A percentile compares a stretch with the other conserved stretches of the same genome.
phyloP scores from a whole-genome alignment of 92 coral and sea anemone species.

The Parazoanthus darwini region DNA sequence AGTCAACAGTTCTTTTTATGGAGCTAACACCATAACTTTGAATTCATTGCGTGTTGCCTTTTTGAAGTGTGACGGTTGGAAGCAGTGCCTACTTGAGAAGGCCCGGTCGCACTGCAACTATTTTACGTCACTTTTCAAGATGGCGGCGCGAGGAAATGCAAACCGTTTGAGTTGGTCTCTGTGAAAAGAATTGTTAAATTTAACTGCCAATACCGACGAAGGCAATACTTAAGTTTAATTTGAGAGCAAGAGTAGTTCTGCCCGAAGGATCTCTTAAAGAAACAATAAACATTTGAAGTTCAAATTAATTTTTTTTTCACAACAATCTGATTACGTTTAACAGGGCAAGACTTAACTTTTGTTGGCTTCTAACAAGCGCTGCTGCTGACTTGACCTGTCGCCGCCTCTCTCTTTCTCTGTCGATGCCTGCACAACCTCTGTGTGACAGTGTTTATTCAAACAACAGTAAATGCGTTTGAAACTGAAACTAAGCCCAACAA shows the following conservation, averaged over 20 bases:
- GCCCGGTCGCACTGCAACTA: not conserved
- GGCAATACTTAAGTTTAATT: not conserved
- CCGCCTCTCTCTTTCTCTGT: conserved; percentile 24
- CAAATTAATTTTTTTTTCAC: too few species aligned
- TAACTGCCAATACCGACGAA: not conserved
- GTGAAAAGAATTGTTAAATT: not conserved
- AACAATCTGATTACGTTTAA: not conserved
- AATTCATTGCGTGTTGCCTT: not conserved
- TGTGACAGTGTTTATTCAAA: not conserved
- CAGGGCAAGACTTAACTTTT: conserved; percentile 27
- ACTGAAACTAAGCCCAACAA: not conserved
- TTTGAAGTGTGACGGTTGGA: not conserved
- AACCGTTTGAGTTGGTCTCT: not conserved
- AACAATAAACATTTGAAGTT: not conserved
- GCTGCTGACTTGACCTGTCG: conserved; percentile 4
- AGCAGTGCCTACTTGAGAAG: not conserved
- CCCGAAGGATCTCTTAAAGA: not conserved
- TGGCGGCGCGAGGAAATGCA: not conserved
- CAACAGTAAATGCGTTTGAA: conserved; percentile 1
- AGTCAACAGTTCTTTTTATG: too few species aligned
- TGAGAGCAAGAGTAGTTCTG: not conserved
- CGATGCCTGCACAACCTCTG: conserved; percentile 41
- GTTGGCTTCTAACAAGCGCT: conserved; percentile 22
- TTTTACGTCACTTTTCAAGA: not conserved
- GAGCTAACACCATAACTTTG: too few species aligned